phyloP scores from a whole-genome alignment of 1,140 invertebrate genomes.

The Potamilus streckersoni region DNA sequence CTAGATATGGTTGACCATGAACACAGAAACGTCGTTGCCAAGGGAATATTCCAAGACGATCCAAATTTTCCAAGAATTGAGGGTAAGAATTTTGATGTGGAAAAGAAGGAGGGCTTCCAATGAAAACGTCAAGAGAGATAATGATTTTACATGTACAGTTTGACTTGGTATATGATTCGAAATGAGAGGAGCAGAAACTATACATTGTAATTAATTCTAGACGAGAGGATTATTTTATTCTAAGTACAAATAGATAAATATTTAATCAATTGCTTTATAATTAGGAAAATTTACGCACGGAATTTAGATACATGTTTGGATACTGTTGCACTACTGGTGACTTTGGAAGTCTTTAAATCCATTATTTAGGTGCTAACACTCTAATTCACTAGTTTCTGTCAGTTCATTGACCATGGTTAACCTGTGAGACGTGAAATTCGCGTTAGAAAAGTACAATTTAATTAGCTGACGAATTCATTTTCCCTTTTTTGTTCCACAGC shows the following conservation, averaged over 20 bases:
- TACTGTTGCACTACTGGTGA: not conserved
- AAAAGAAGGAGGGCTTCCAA: not conserved
- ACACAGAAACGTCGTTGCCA: conserved; percentile 69
- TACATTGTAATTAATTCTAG: too few species aligned
- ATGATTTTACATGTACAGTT: too few species aligned
- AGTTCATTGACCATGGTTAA: not conserved
- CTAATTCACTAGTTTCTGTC: not conserved
- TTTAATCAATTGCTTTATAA: too few species aligned
- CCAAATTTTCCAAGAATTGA: conserved; percentile 67
- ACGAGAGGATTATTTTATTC: too few species aligned
- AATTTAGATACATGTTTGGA: not conserved
- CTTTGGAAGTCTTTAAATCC: too few species aligned
- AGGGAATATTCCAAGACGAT: conserved; percentile 57
- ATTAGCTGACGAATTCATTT: not conserved
- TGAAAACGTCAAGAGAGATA: not conserved
- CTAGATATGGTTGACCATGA: conserved; percentile 79
- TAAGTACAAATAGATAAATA: too few species aligned
- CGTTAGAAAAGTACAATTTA: too few species aligned
- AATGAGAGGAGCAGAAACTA: too few species aligned
- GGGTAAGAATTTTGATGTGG: conserved; percentile 48
- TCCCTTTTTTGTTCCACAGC: conserved; percentile 55
- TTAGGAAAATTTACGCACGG: too few species aligned
- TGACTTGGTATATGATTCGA: not conserved
- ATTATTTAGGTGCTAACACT: too few species aligned
- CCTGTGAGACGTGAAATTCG: not conserved